These are phyloP conservation scores for Bombycilla garrulus DNA, from an alignment of 2,113 vertebrate genomes.

Conservation along the genomic window DNA sequence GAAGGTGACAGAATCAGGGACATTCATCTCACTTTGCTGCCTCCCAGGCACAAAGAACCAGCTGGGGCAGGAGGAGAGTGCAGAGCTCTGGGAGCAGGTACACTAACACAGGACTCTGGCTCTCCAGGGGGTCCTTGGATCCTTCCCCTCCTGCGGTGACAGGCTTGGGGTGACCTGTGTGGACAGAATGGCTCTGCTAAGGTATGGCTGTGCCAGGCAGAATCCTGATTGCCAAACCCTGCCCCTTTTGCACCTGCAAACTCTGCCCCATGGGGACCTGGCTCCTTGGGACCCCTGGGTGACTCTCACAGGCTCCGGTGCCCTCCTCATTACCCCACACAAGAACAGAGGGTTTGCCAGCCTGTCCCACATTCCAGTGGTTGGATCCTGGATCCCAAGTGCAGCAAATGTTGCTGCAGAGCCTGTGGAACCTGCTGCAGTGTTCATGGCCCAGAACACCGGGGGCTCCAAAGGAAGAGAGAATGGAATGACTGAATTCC, in stretches of 20 bases:
- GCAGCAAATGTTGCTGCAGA: not conserved
- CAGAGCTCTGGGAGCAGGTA: not conserved
- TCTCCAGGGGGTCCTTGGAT: not conserved
- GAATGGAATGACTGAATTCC: not conserved
- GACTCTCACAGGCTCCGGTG: not conserved
- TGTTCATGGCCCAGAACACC: not conserved
- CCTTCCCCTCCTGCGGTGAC: not conserved
- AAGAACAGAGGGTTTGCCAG: not conserved
- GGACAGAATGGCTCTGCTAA: not conserved
- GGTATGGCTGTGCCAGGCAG: not conserved
- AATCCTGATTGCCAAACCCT: not conserved
- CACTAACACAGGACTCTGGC: not conserved
- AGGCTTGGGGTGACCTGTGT: not conserved
- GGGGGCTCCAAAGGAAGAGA: not conserved
- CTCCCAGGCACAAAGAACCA: rapidly evolving
- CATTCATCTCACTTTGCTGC: not conserved
- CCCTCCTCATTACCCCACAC: not conserved
- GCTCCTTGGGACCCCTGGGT: not conserved
- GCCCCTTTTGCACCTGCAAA: not conserved
- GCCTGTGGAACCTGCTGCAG: slow-evolving; percentile 12
- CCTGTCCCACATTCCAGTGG: not conserved
- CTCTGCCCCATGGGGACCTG: not conserved
- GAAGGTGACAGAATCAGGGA: too few relatives aligned
- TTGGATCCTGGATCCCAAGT: not conserved
- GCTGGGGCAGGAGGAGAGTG: not conserved